Evolutionary conservation across 2,888 invertebrate species (phyloP), one percentile per base, ranked within the genome.

Genomic region (Erpobdella octoculata): DNA sequence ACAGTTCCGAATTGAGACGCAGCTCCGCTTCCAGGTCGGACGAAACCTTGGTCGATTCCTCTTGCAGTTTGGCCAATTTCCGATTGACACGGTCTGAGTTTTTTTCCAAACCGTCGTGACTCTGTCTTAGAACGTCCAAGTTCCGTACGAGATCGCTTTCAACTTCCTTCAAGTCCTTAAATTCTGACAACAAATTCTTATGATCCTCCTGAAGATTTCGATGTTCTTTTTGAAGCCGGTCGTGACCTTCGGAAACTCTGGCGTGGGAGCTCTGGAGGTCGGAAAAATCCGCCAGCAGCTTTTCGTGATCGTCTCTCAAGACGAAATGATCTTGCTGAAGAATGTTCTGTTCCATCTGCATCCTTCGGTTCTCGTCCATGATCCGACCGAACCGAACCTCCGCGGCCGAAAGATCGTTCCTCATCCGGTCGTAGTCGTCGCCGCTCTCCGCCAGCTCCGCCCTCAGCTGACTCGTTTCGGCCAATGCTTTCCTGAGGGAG

Each of bases 261-360:
- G 33, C 37, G 21, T n/a, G 1, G 6, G 4, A n/a, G 6, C 18
- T 58, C 35, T 41, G 25, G 3, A n/a, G 12, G 18, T 18, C 25
- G 25, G 35, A 58, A 1, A 58, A 21, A 15, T 69, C 46, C 2
- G 48, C 53, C n/a, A 38, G 28, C 0, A 69, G n/a, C 33, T 69
- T 38, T 2, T 69, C 58, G 33, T 69, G 46, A 33, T 69, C 58
- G n/a, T 18, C 53, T n/a, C 21, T 58, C 15, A 69, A 37, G n/a
- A 58, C 33, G 3, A 33, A n/a, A 6, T 53, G 35, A 15, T 69
- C 33, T 12, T 69, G 46, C n/a, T 31, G 15, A 12, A 28, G 21
- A 18, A 67, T 31, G 38, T 46, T 67, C 38, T 46, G 0, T 5
- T 67, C 67, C 46, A 67, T 21, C 5, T 28, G 37, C 28, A 21